Percentiles rank a stretch among this genome's conserved stretches.
phyloP scores from a whole-genome alignment of 2,113 vertebrate species.

The Lutjanus erythropterus region DNA sequence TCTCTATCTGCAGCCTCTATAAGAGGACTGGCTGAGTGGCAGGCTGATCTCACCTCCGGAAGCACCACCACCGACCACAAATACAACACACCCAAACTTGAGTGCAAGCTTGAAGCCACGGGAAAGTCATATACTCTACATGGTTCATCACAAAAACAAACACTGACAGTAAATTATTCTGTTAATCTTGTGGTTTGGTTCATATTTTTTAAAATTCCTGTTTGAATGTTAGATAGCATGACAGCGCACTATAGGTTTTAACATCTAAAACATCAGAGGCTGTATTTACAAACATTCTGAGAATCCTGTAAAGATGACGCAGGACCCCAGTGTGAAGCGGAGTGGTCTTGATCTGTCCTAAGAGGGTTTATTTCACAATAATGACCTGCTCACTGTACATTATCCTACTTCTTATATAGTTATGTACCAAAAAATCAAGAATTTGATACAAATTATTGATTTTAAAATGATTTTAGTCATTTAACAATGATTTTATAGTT shows the following conservation, averaged over 20 bases:
- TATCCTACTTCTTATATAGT: too few species aligned
- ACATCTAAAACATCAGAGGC: background rate
- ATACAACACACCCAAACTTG: background rate
- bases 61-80: background rate
- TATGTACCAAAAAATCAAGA: too few species aligned
- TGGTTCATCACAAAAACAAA: background rate
- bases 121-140: background rate
- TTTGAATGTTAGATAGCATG: background rate
- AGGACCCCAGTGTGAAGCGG: too few species aligned
- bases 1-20: conserved; percentile 11
- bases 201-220: background rate
- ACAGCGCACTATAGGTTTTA: background rate
- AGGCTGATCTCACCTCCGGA: background rate
- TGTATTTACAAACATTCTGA: too few species aligned
- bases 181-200: background rate
- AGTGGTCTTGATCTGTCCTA: too few species aligned
- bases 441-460: too few species aligned
- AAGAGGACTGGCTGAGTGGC: conserved; percentile 17
- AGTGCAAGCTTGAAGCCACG: background rate
- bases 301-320: too few species aligned
- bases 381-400: too few species aligned
- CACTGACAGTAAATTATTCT: background rate
- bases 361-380: too few species aligned
- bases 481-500: too few species aligned
- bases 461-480: too few species aligned